These are phyloP conservation scores for Lepidonotus clava DNA, from an alignment of 2,888 invertebrate genomes.

Conservation along the genomic window DNA sequence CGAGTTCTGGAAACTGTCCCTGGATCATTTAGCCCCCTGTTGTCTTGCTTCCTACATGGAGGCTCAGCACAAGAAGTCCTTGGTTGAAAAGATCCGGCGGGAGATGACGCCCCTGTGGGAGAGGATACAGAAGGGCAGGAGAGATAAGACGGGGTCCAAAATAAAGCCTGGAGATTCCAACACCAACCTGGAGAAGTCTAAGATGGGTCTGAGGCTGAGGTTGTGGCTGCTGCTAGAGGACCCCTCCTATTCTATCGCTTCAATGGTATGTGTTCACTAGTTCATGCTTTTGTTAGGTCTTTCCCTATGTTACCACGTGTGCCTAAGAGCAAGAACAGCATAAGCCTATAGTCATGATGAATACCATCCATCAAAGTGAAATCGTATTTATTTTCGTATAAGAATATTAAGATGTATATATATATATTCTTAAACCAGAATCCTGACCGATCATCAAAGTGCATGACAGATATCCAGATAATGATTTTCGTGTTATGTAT, in stretches of 20 bases:
- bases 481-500: too few relatives aligned
- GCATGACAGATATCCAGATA: too few relatives aligned
- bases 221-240: conserved; percentile 28
- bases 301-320: too few relatives aligned
- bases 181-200: not conserved
- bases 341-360: too few relatives aligned
- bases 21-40: not conserved
- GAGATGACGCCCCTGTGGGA: conserved; percentile 27
- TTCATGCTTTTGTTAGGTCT: too few relatives aligned
- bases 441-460: too few relatives aligned
- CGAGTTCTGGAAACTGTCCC: not conserved
- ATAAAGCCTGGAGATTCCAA: not conserved
- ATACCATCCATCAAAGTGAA: too few relatives aligned
- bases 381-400: too few relatives aligned
- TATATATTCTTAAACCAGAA: too few relatives aligned
- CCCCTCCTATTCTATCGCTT: not conserved
- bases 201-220: not conserved
- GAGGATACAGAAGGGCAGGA: not conserved
- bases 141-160: not conserved
- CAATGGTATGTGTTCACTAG: not conserved
- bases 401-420: too few relatives aligned
- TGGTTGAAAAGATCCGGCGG: not conserved
- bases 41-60: not conserved
- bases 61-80: not conserved
- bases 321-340: too few relatives aligned